These are phyloP conservation scores for Embidobia sp. DNA, from an alignment of 2,888 invertebrate species.

Conservation along the genomic window DNA sequence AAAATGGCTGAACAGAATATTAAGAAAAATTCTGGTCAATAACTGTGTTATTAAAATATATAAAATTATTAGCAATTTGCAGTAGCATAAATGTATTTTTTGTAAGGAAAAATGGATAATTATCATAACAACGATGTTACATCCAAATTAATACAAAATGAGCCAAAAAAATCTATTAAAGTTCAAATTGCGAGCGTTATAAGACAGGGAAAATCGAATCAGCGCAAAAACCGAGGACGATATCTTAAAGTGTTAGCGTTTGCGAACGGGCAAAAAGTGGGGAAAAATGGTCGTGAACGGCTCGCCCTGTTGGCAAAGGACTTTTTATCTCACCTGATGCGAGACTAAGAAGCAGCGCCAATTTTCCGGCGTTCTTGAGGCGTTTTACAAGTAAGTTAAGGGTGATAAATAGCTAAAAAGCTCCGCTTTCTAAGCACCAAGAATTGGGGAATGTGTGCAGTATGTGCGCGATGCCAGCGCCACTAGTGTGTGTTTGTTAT, in stretches of 20 bases:
- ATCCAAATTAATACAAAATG: too few relatives aligned
- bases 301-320: conserved; percentile 29
- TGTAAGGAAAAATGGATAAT: too few relatives aligned
- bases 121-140: too few relatives aligned
- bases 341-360: conserved; percentile 55
- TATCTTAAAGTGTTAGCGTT: conserved; percentile 19
- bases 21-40: too few relatives aligned
- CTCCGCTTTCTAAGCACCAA: conserved; percentile 39
- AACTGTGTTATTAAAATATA: too few relatives aligned
- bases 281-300: conserved; percentile 34
- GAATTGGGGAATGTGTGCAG: conserved; percentile 45
- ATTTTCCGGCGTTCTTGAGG: conserved; percentile 55
- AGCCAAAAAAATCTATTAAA: too few relatives aligned
- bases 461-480: conserved; percentile 30
- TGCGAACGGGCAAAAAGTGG: conserved; percentile 1
- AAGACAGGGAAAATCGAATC: not conserved
- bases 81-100: too few relatives aligned
- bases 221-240: conserved; percentile 7
- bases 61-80: too few relatives aligned
- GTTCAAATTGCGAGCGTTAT: not conserved
- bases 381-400: conserved; percentile 62
- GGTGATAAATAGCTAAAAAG: conserved; percentile 62
- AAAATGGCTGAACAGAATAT: too few relatives aligned
- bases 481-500: conserved; percentile 57
- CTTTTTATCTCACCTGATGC: conserved; percentile 60